phyloP scores from a whole-genome alignment of 2,888 invertebrate genomes.

The Boloria selene region DNA sequence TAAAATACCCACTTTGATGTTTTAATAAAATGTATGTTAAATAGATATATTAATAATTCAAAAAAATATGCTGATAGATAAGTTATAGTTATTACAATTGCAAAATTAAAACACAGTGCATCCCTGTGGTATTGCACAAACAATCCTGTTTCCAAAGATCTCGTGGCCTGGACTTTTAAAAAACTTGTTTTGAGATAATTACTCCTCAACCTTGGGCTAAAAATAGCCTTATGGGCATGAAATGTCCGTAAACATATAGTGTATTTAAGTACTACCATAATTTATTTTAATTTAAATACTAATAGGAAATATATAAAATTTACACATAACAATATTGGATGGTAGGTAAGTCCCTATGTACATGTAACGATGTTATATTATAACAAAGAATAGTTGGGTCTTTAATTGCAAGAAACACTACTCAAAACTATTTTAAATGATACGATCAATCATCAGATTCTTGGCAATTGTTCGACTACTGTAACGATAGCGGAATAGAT shows the following conservation, averaged over 20 bases:
- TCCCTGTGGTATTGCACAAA: not conserved
- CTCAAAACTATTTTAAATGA: slow-evolving; percentile 37
- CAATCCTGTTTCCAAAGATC: not conserved
- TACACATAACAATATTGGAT: not conserved
- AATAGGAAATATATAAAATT: too few species aligned
- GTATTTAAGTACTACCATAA: too few species aligned
- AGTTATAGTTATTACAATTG: not conserved
- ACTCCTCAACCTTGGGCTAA: slow-evolving; percentile 30
- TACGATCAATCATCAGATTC: slow-evolving; percentile 44
- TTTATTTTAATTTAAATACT: too few species aligned
- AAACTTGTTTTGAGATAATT: slow-evolving; percentile 55
- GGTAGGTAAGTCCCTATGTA: not conserved
- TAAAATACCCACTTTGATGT: too few species aligned
- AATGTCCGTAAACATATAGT: too few species aligned
- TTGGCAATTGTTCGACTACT: slow-evolving; percentile 51
- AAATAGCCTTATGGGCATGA: slow-evolving; percentile 10
- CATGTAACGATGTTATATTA: not conserved
- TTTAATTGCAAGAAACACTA: slow-evolving; percentile 7
- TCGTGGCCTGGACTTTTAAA: slow-evolving; percentile 25
- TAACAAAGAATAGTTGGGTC: slow-evolving; percentile 4
- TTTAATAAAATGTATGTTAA: too few species aligned
- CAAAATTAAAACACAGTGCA: not conserved
- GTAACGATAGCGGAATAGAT: slow-evolving; percentile 48
- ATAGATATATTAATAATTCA: too few species aligned
- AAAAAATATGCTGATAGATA: too few species aligned